These are phyloP conservation scores for Drosophila borborema DNA, from an alignment of 2,888 invertebrate genomes.

Conservation along the genomic window DNA sequence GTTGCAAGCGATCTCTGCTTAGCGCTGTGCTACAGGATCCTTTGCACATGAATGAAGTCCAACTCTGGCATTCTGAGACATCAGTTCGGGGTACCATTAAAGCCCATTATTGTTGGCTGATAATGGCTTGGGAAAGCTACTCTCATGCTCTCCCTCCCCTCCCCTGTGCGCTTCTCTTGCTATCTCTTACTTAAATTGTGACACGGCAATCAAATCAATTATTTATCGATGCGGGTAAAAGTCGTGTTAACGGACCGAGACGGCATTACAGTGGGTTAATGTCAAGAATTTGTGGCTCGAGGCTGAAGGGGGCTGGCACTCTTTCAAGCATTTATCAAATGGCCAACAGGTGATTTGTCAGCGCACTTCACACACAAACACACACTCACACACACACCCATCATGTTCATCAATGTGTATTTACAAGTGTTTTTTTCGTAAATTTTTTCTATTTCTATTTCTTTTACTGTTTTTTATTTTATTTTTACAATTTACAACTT, in stretches of 20 bases:
- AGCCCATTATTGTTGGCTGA: slow-evolving; percentile 47
- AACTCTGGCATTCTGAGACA: slow-evolving; percentile 22
- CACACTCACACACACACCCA: slow-evolving; percentile 19
- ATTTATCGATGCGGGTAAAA: slow-evolving; percentile 64
- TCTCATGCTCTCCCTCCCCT: slow-evolving; percentile 7
- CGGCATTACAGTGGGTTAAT: slow-evolving; percentile 41
- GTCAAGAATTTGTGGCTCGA: slow-evolving; percentile 47
- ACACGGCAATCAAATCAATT: slow-evolving; percentile 77
- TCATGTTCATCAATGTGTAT: slow-evolving; percentile 36
- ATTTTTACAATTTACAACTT: slow-evolving; percentile 68
- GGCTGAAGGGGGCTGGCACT: slow-evolving; percentile 1
- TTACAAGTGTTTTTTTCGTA: slow-evolving; percentile 59
- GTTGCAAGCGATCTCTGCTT: slow-evolving; percentile 42
- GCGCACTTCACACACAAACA: slow-evolving; percentile 20
- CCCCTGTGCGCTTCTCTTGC: neutral
- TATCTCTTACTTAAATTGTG: slow-evolving; percentile 50
- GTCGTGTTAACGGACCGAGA: slow-evolving; percentile 64
- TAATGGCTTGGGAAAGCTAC: slow-evolving; percentile 68
- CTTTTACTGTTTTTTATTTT: slow-evolving; percentile 23
- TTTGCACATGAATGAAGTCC: slow-evolving; percentile 36
- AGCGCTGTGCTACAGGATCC: slow-evolving; percentile 37
- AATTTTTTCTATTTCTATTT: slow-evolving; percentile 15
- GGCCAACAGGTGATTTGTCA: slow-evolving; percentile 54
- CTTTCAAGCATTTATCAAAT: slow-evolving; percentile 45
- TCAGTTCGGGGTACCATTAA: slow-evolving; percentile 42